Evolutionary conservation across 2,797 vertebrate genomes (phyloP), one percentile per base, ranked within the genome.

Genomic region (Cossypha heuglini): DNA sequence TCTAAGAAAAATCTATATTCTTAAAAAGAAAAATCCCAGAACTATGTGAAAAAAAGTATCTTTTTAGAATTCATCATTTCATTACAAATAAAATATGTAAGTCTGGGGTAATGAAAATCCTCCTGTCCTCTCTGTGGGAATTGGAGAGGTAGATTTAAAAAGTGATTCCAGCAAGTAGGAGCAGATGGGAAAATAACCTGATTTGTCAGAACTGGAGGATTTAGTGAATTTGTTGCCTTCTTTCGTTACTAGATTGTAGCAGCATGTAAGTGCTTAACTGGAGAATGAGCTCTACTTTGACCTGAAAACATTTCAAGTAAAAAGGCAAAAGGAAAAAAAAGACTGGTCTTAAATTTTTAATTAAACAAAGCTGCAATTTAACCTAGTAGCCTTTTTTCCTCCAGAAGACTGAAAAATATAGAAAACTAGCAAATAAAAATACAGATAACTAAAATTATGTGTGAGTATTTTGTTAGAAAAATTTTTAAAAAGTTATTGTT

Each of bases 171-270:
- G 68, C 81, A 78, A 96, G 83, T n/a, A 83, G 68, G 45, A 95
- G 58, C 91, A 96, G 93, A 96, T 92, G 84, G 91, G 84, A 97
- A 97, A 97, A 97, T 93, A 98, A 94, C 96, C 81, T 95, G 96
- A 92, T 97, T 97, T 97, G 94, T 97, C 94, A 97, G 91, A 96
- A 95, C 93, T 79, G 74, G 59, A 87, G 81, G 92, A 96, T 90
- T 94, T 90, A 91, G 69, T 91, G 93, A 96, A 79, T 90, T 93
- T 94, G 62, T 68, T 93, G 62, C 87, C 58, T 93, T 86, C 66
- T 80, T 69, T 62, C 58, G 1, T 83, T 80, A 63, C 64, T 43
- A 49, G 82, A 95, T 91, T 13, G 4, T 43, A 93, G 85, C 74
- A 90, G 69, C 31, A 21, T 69, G 62, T 46, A 78, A 88, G 68